These are phyloP conservation scores for Vespertilio murinus DNA, from an alignment of 2,797 vertebrate genomes.

Conservation along the genomic window DNA sequence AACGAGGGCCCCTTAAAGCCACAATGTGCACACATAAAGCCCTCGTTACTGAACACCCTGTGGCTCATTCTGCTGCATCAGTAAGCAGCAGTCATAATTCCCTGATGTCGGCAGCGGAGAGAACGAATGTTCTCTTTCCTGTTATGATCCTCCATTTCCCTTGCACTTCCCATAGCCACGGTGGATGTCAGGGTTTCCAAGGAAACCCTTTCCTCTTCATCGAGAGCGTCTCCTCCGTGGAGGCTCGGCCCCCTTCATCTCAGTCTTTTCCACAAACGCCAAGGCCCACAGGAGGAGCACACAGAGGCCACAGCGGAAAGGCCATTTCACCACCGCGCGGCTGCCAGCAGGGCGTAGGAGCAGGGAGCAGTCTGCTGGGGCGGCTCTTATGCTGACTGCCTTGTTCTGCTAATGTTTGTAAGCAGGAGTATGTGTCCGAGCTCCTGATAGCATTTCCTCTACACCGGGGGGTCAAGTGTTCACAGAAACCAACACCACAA, in stretches of 20 bases:
- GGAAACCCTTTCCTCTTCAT: not conserved
- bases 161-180: not conserved
- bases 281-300: no score
- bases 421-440: not conserved
- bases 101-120: not conserved
- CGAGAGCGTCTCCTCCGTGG: not conserved
- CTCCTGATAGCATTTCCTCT: not conserved
- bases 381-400: not conserved
- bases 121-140: not conserved
- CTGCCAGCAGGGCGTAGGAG: not conserved
- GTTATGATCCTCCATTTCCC: not conserved
- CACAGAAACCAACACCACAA: not conserved
- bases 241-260: not conserved
- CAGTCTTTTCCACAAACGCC: not conserved
- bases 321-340: not conserved
- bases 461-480: not conserved
- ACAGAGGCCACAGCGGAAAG: not conserved
- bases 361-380: fast-evolving
- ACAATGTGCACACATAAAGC: not conserved
- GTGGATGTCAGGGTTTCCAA: not conserved
- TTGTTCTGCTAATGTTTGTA: not conserved
- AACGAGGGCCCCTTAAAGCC: not conserved
- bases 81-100: not conserved
- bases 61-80: not conserved
- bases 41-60: not conserved